Conservation (phyloP, 2,888 invertebrate genomes). For the Poecilobothrus nobilitatus region DNA sequence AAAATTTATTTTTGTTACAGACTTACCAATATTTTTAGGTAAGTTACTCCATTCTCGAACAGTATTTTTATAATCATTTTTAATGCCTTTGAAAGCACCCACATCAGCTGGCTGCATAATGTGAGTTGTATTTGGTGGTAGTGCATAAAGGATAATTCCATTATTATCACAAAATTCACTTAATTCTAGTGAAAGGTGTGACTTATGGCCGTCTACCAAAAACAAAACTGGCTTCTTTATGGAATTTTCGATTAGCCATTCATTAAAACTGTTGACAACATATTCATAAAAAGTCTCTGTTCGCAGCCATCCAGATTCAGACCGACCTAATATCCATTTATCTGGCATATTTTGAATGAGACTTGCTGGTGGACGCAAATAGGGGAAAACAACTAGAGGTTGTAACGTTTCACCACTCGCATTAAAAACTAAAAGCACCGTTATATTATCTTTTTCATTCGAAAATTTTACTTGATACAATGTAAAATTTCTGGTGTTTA, state of each 20-base stretch:
- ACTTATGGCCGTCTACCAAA: slow-evolving; percentile 15
- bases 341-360: slow-evolving; percentile 11
- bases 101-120: slow-evolving; percentile 18
- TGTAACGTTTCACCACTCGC: slow-evolving; percentile 12
- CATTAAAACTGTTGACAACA: slow-evolving; percentile 13
- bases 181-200: slow-evolving; percentile 8
- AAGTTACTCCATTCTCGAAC: slow-evolving; percentile 13
- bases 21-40: slow-evolving; percentile 14
- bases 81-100: slow-evolving; percentile 13
- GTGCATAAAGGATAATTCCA: slow-evolving; percentile 14
- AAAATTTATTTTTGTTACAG: slow-evolving; percentile 13
- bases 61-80: slow-evolving; percentile 8
- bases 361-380: slow-evolving; percentile 2
- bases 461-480: slow-evolving; percentile 7
- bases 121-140: slow-evolving; percentile 17
- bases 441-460: slow-evolving; percentile 15
- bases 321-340: slow-evolving; percentile 11
- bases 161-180: slow-evolving; percentile 15
- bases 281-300: slow-evolving; percentile 15
- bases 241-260: slow-evolving; percentile 13
- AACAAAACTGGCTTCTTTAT: slow-evolving; percentile 14
- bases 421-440: slow-evolving; percentile 13
- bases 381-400: slow-evolving; percentile 11
- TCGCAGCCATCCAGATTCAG: slow-evolving; percentile 16
- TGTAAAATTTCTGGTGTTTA: too few relatives aligned